A percentile compares a stretch with the other conserved stretches of the same genome.
Evolutionary conservation across 2,888 invertebrate genomes (phyloP).

Genomic region (Ligdia adustata): DNA sequence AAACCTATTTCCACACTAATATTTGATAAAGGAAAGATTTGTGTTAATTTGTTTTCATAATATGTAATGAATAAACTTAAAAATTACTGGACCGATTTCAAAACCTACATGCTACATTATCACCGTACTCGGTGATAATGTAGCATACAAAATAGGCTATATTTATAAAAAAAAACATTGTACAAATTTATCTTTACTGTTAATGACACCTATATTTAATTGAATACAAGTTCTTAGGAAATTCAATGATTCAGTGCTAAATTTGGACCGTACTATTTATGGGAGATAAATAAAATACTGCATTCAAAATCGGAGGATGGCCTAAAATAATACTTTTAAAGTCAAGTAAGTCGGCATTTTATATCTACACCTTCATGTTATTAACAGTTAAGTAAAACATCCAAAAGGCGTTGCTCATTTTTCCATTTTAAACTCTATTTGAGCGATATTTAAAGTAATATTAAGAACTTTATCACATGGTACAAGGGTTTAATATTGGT

Average conservation of each 20-base stretch:
- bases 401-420: constrained; percentile 61
- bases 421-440: constrained; percentile 47
- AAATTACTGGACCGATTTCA: too few relatives aligned
- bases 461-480: constrained; percentile 43
- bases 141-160: too few relatives aligned
- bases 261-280: constrained; percentile 15
- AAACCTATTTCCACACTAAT: too few relatives aligned
- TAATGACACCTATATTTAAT: too few relatives aligned
- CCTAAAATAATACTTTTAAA: constrained; percentile 59
- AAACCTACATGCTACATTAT: too few relatives aligned
- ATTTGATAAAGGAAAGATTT: too few relatives aligned
- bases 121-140: too few relatives aligned
- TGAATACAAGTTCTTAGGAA: not conserved
- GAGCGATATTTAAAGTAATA: constrained; percentile 24
- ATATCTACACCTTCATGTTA: constrained; percentile 68
- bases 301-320: constrained; percentile 42
- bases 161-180: too few relatives aligned
- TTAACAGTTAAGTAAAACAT: constrained; percentile 76
- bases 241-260: constrained; percentile 17
- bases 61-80: too few relatives aligned
- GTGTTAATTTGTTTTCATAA: too few relatives aligned
- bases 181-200: too few relatives aligned
- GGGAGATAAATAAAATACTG: constrained; percentile 23
- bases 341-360: constrained; percentile 61
- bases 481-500: constrained; percentile 33